phyloP scores from a whole-genome alignment of 2,113 vertebrate genomes.

The Synodontis membranacea region DNA sequence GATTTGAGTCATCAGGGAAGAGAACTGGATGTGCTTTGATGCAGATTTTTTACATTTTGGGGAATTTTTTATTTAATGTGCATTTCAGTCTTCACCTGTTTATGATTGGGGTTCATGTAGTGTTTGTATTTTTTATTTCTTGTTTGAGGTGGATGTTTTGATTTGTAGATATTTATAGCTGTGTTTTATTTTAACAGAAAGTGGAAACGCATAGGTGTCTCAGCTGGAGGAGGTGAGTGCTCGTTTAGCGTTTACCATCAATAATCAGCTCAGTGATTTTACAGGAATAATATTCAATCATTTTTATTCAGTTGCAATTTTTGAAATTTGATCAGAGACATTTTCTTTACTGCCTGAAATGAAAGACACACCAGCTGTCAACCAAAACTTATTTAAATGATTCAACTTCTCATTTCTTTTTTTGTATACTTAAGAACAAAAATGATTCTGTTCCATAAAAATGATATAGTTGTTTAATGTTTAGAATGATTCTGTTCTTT shows the following conservation, averaged over 20 bases:
- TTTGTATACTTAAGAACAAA: no score
- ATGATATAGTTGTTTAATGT: neutral
- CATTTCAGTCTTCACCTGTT: neutral
- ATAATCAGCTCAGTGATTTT: neutral
- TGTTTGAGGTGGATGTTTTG: neutral
- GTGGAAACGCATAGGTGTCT: constrained; percentile 55
- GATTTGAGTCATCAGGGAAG: neutral
- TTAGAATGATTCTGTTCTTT: neutral
- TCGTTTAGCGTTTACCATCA: neutral
- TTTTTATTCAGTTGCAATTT: neutral
- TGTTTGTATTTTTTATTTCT: neutral
- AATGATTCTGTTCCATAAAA: neutral
- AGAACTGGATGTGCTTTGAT: neutral
- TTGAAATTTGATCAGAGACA: neutral
- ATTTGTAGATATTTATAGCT: neutral
- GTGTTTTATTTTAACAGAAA: constrained; percentile 63
- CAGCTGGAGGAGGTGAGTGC: constrained; percentile 53
- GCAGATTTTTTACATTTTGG: neutral
- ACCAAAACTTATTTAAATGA: no score
- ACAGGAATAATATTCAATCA: no score
- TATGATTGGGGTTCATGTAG: neutral
- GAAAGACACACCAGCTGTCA: neutral
- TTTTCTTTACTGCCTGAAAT: neutral
- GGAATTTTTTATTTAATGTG: neutral
- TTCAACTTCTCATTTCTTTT: no score